Evolutionary conservation across 2,888 invertebrate species (phyloP), one percentile per base, ranked within the genome.

Genomic region (Drosophila kanekoi): DNA sequence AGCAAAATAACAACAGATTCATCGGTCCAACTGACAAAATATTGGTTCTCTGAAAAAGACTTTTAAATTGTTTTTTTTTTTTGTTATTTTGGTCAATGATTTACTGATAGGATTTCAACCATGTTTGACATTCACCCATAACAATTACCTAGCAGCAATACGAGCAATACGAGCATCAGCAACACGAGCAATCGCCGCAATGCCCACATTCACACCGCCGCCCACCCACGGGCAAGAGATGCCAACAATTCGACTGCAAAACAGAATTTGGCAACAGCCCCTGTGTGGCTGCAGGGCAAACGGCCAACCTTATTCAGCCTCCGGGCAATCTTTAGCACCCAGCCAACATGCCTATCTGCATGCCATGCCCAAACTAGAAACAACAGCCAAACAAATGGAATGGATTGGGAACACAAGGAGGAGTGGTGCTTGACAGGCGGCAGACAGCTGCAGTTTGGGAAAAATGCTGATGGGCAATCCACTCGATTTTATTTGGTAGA

Each of bases 231-330:
- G 13, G 5, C 13, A 63, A 54, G 63, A 59, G 74, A 65, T 83
- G 84, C 72, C 87, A 87, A 71, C 84, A 83, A 88, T 88, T 88
- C 87, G 79, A 88, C 87, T 80, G 84, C 68, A 88, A 78, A 88
- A 83, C 81, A 81, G 81, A 89, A 84, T 78, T 84, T 87, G 87
- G 87, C 83, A 87, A 61, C 72, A 58, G 71, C 53, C 53, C 64
- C 45, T 32, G 68, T 10, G 51, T 37, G 60, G 43, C 65, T 47
- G 41, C 61, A 52, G 80, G 77, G 63, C 74, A 68, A 48, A 43
- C 41, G 52, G 68, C 76, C 84, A 83, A 75, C 69, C 83, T 69
- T 80, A 51, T 48, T 59, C 48, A 59, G 20, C 54, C 32, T 58
- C 41, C 48, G 35, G 58, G 53, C 73, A 59, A 52, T 61, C 57